Conservation (phyloP, 2,797 vertebrate genomes). For the Parauchenoglanis ngamensis region DNA sequence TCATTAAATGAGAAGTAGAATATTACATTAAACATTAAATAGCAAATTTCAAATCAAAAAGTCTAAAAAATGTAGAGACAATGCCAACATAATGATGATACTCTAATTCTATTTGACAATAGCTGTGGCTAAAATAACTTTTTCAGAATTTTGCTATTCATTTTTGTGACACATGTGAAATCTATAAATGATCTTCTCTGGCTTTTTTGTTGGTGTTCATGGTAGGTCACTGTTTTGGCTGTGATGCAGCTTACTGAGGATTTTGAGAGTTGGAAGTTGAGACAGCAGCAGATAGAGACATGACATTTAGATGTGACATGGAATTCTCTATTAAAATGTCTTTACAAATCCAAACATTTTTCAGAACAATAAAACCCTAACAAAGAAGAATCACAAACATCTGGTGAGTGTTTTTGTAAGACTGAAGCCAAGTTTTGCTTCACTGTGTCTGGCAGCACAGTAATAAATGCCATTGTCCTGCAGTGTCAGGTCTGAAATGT, state of each 20-base stretch:
- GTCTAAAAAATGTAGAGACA: background rate
- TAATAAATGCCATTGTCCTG: constrained; percentile 67
- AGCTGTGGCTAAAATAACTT: background rate
- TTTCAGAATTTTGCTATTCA: background rate
- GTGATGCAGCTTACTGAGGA: background rate
- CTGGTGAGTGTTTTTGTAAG: constrained; percentile 65
- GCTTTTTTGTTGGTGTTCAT: background rate
- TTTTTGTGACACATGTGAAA: background rate
- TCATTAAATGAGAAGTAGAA: background rate
- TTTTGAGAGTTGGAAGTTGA: background rate
- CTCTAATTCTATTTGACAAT: background rate
- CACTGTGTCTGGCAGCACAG: constrained; percentile 74
- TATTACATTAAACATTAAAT: background rate
- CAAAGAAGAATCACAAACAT: background rate
- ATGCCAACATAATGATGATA: background rate
- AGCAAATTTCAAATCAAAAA: background rate
- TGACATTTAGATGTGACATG: background rate
- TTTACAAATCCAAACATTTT: background rate
- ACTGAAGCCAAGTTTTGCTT: constrained; percentile 30
- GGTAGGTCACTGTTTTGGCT: background rate
- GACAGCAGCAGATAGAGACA: background rate
- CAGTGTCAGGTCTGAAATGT: constrained; percentile 38
- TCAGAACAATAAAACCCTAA: constrained; percentile 9
- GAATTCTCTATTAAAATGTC: background rate
- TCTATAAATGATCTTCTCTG: background rate